Percentiles rank a stretch among this genome's conserved stretches.
Evolutionary conservation across 2,888 invertebrate species (phyloP).

Genomic region (Esperia sulphurella): DNA sequence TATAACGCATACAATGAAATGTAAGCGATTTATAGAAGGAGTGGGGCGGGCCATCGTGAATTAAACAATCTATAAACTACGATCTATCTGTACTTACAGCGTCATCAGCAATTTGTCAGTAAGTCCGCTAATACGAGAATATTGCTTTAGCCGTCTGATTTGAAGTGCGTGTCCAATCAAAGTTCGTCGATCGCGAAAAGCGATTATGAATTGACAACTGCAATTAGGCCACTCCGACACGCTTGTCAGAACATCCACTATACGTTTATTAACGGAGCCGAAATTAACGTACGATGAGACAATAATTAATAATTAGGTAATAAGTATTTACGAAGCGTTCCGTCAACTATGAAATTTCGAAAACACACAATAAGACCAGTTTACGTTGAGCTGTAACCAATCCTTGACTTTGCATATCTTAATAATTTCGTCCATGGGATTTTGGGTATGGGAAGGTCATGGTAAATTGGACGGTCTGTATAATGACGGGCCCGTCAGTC

Average conservation of each 20-base stretch:
- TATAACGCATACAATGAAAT: too few relatives aligned
- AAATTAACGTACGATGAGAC: slow-evolving; percentile 43
- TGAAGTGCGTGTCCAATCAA: slow-evolving; percentile 4
- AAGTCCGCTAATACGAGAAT: not conserved
- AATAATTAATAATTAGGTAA: slow-evolving; percentile 65
- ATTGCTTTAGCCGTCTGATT: not conserved
- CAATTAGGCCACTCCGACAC: slow-evolving; percentile 20
- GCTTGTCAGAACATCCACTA: slow-evolving; percentile 28
- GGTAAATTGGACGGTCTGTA: slow-evolving; percentile 43
- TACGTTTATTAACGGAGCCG: slow-evolving; percentile 35
- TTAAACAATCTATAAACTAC: too few relatives aligned
- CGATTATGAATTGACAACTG: slow-evolving; percentile 9
- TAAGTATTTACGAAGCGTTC: slow-evolving; percentile 60
- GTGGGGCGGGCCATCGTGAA: too few relatives aligned
- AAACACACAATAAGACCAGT: slow-evolving; percentile 56
- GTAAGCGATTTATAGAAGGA: too few relatives aligned
- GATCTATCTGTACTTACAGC: too few relatives aligned
- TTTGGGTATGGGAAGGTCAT: slow-evolving; percentile 43
- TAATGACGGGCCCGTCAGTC: slow-evolving; percentile 73
- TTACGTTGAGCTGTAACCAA: slow-evolving; percentile 46
- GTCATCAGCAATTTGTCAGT: too few relatives aligned
- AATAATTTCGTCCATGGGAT: slow-evolving; percentile 27
- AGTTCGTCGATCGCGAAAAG: slow-evolving; percentile 9
- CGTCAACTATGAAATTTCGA: slow-evolving; percentile 63
- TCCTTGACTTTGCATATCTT: slow-evolving; percentile 28